A percentile compares a stretch with the other conserved stretches of the same genome.
phyloP scores from a whole-genome alignment of 2,113 vertebrate species.

The Alethe diademata region DNA sequence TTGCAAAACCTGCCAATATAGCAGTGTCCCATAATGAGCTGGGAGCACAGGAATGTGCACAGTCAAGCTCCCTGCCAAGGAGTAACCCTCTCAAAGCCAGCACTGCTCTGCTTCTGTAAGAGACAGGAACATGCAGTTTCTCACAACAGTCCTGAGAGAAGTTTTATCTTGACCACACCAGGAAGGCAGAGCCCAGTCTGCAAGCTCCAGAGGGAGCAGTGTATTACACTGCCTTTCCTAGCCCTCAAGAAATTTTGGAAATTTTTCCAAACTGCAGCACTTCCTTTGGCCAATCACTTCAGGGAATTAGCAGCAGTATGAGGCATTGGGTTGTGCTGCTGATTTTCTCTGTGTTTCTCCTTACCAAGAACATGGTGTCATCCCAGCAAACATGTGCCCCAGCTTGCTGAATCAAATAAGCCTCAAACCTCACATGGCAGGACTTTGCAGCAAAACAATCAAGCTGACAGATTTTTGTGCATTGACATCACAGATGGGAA shows the following conservation, averaged over 20 bases:
- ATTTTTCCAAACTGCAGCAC: not conserved
- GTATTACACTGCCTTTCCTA: not conserved
- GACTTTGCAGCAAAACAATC: not conserved
- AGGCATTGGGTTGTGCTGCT: not conserved
- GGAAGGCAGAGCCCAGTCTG: not conserved
- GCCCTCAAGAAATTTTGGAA: not conserved
- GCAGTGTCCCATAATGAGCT: not conserved
- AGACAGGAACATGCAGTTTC: not conserved
- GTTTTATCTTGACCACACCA: rapidly evolving
- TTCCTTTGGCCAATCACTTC: not conserved
- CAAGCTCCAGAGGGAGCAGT: not conserved
- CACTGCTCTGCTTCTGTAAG: not conserved
- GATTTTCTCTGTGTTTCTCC: not conserved
- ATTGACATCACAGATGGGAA: conserved; percentile 34
- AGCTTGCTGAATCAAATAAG: not conserved
- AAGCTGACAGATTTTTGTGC: not conserved
- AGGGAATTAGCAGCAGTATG: not conserved
- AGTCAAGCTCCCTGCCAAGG: not conserved
- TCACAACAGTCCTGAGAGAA: not conserved
- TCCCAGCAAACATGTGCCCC: not conserved
- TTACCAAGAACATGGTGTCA: not conserved
- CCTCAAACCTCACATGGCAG: not conserved
- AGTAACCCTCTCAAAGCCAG: not conserved
- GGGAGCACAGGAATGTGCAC: conserved; percentile 17
- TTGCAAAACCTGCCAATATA: conserved; percentile 30